phyloP scores from a whole-genome alignment of 2,113 vertebrate genomes.

The Australoheros scitulus region DNA sequence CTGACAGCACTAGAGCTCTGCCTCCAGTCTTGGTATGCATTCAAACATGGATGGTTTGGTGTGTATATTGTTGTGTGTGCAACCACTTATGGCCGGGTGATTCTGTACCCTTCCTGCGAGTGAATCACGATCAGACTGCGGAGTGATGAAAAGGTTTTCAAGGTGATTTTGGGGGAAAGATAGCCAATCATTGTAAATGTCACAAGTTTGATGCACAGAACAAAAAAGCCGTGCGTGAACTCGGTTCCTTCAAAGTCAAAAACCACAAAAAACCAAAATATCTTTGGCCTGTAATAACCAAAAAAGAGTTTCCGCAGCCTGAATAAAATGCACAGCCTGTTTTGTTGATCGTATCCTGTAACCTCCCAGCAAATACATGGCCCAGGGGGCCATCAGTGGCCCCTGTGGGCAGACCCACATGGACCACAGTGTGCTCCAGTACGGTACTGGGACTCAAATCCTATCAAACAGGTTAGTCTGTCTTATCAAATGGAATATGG shows the following conservation, averaged over 20 bases:
- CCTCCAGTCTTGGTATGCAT: not conserved
- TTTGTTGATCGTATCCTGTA: accelerated
- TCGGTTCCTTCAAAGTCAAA: not conserved
- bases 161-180: not conserved
- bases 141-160: not conserved
- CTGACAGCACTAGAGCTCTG: not conserved
- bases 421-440: not conserved
- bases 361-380: not conserved
- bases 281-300: not conserved
- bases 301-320: not conserved
- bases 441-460: not conserved
- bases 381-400: not conserved
- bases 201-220: not conserved
- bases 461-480: too few species aligned
- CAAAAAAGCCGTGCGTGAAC: not conserved
- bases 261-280: accelerated
- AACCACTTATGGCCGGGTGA: not conserved
- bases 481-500: too few species aligned
- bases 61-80: not conserved
- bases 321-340: not conserved
- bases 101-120: not conserved
- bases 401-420: not conserved
- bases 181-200: not conserved
- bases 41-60: not conserved
- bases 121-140: not conserved